phyloP scores from a whole-genome alignment of 35 echinoderm and acorn worm species.

The Ophioderma brevispina region DNA sequence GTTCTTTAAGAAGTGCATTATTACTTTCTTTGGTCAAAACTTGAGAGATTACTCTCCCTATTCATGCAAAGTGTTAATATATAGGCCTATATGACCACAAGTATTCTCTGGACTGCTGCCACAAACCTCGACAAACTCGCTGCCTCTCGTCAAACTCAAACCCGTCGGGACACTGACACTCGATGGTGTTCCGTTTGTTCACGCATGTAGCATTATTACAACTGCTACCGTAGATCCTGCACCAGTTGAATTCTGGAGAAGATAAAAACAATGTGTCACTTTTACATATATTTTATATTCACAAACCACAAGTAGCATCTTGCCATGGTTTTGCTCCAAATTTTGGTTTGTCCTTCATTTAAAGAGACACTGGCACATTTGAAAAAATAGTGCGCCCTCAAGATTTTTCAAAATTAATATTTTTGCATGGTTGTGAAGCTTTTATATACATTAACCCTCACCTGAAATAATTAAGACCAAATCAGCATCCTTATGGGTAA shows the following conservation, averaged over 20 bases:
- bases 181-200: slow-evolving; percentile 54
- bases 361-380: no score
- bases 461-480: no score
- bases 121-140: slow-evolving; percentile 48
- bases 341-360: background rate
- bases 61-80: no score
- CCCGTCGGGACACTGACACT: slow-evolving; percentile 73
- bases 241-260: slow-evolving; percentile 65
- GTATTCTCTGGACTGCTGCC: background rate
- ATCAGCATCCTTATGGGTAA: no score
- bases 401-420: no score
- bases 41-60: no score
- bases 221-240: slow-evolving; percentile 39
- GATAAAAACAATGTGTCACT: background rate
- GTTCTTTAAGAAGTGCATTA: no score
- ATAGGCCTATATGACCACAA: background rate
- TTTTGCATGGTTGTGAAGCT: no score
- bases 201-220: slow-evolving; percentile 89
- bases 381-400: no score
- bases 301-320: background rate
- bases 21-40: no score
- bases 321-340: background rate
- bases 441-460: no score
- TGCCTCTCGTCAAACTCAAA: slow-evolving; percentile 56
- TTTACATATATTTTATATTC: background rate